These are phyloP conservation scores for Macaria liturata DNA, from an alignment of 2,888 invertebrate species.

Conservation along the genomic window DNA sequence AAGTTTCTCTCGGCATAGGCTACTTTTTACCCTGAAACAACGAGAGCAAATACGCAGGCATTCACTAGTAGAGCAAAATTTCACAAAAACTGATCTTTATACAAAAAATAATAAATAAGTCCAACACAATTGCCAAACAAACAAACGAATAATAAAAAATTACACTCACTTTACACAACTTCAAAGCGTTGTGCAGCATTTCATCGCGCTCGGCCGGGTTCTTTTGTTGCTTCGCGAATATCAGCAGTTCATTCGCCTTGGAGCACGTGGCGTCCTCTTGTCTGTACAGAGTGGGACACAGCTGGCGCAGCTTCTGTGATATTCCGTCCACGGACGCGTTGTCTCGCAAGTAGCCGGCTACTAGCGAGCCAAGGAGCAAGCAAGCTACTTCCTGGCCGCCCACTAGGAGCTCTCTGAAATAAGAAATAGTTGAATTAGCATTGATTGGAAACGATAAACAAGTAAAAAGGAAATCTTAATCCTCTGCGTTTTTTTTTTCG, in stretches of 20 bases:
- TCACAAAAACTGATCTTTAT: too few relatives aligned
- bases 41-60: too few relatives aligned
- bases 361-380: conserved; percentile 91
- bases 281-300: conserved; percentile 96
- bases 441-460: background rate
- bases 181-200: conserved; percentile 89
- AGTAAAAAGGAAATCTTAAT: too few relatives aligned
- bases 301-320: conserved; percentile 92
- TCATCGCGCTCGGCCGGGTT: conserved; percentile 90
- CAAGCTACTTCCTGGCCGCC: conserved; percentile 87
- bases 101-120: too few relatives aligned
- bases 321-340: conserved; percentile 97
- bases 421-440: background rate
- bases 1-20: too few relatives aligned
- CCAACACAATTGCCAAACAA: too few relatives aligned
- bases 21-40: too few relatives aligned
- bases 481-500: too few relatives aligned
- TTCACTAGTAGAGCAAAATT: too few relatives aligned
- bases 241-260: conserved; percentile 95
- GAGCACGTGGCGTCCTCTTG: conserved; percentile 98
- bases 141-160: background rate
- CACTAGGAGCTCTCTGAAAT: conserved; percentile 87
- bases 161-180: conserved; percentile 88
- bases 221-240: conserved; percentile 89
- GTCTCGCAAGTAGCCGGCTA: conserved; percentile 96